Evolutionary conservation across 2,797 vertebrate genomes (phyloP), one percentile per base, ranked within the genome.

Genomic region (Spea hammondii): DNA sequence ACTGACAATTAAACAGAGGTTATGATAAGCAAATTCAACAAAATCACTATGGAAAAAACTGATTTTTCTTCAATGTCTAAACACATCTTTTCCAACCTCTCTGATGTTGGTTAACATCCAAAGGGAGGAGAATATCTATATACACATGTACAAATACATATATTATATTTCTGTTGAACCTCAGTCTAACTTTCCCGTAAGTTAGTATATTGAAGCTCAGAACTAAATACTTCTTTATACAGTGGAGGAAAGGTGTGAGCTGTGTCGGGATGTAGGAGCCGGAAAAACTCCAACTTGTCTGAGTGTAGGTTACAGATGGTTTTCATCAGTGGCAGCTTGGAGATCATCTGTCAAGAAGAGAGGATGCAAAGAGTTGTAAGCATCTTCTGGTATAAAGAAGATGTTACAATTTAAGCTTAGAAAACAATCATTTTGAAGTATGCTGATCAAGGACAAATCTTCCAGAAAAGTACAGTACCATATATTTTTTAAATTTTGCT

Each of bases 241-340:
- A 97, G 93, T 1, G 96, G 94, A 0, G 96, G 95, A 76, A 97
- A 97, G 80, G 88, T 92, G 80, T 92, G 92, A 4, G 93, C 94
- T 0, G 93, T 97, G 83, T 97, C 94, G 0, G 95, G 95, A 86
- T 97, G 95, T 73, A 97, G 87, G 67, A 97, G 89, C 3, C 91
- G 93, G 89, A 97, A 97, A 88, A 97, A 96, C 85, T 96, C 94
- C 89, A 97, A 90, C 87, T 97, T 97, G 87, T 97, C 95, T 64
- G 95, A 91, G 89, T 97, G 96, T 79, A 97, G 94, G 84, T 94
- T 95, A 88, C 95, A 97, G 83, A 97, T 96, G 5, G 94, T 95
- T 88, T 94, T 96, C 94, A 97, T 94, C 67, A 91, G 77, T 68
- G 95, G 95, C 74, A 97, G 89, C 83, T 95, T 97, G 64, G 96